Evolutionary conservation across 2,797 vertebrate genomes (phyloP).

Genomic region (Phrynocephalus guinanensis): DNA sequence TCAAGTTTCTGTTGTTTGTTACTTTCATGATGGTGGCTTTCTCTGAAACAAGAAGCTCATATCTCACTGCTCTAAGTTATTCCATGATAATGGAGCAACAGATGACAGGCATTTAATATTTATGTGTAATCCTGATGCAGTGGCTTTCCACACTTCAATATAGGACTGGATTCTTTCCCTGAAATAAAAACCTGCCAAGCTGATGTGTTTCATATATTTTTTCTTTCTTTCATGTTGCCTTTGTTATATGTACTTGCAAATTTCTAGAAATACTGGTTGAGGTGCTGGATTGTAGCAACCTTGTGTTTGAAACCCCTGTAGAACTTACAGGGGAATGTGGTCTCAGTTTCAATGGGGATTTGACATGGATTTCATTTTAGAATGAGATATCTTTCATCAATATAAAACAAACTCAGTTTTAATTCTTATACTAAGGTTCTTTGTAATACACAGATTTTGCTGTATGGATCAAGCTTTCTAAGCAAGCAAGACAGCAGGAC

Average conservation of each 20-base stretch:
- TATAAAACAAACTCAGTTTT: not conserved
- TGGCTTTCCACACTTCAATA: slow-evolving; percentile 38
- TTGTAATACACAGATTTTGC: slow-evolving; percentile 10
- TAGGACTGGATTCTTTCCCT: slow-evolving; percentile 27
- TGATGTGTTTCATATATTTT: slow-evolving; percentile 32
- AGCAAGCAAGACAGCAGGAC: not conserved
- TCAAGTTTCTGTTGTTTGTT: slow-evolving; percentile 59
- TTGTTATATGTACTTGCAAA: slow-evolving; percentile 32
- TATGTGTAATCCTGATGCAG: slow-evolving; percentile 55
- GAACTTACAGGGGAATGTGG: not conserved
- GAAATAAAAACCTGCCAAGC: slow-evolving; percentile 11
- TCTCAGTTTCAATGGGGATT: not conserved
- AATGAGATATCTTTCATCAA: slow-evolving; percentile 4
- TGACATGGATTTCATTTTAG: slow-evolving; percentile 6
- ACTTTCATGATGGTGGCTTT: slow-evolving; percentile 37
- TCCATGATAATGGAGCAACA: slow-evolving; percentile 45
- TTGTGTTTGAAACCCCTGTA: not conserved
- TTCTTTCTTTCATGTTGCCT: slow-evolving; percentile 14
- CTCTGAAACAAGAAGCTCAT: slow-evolving; percentile 45
- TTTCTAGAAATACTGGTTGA: slow-evolving; percentile 14
- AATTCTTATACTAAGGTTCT: slow-evolving; percentile 3
- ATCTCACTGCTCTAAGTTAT: slow-evolving; percentile 44
- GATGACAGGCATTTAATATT: slow-evolving; percentile 38
- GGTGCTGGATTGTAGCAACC: slow-evolving; percentile 25
- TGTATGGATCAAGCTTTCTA: not conserved